phyloP scores from a whole-genome alignment of 2,888 invertebrate genomes.

The Dolichopus griseipennis region DNA sequence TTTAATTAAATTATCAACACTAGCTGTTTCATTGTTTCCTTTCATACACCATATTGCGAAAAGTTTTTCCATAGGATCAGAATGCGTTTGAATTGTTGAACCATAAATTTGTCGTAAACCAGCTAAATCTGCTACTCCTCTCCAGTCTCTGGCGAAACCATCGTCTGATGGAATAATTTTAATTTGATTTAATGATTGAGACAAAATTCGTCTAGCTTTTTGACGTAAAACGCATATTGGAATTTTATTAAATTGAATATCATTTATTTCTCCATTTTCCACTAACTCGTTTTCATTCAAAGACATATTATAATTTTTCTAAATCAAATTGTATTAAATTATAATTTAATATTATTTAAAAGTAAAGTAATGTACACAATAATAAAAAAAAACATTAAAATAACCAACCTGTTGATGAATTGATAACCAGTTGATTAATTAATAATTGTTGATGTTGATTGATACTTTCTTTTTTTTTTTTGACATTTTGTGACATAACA shows the following conservation, averaged over 20 bases:
- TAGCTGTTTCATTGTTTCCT: conserved; percentile 45
- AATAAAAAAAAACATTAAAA: too few relatives aligned
- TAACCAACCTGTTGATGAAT: too few relatives aligned
- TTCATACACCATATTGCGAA: conserved; percentile 49
- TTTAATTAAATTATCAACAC: conserved; percentile 51
- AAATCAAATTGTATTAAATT: too few relatives aligned
- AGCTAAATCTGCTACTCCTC: conserved; percentile 60
- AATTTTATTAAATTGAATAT: conserved; percentile 35
- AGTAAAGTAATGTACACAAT: too few relatives aligned
- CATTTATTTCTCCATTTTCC: neutral
- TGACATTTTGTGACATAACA: too few relatives aligned
- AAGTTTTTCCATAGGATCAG: conserved; percentile 54
- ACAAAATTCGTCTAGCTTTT: conserved; percentile 46
- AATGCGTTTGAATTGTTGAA: conserved; percentile 29
- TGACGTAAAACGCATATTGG: conserved; percentile 44
- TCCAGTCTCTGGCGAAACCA: conserved; percentile 62
- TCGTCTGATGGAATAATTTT: conserved; percentile 58
- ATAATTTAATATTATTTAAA: too few relatives aligned
- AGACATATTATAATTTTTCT: neutral
- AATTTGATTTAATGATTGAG: conserved; percentile 54
- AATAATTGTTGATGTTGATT: too few relatives aligned
- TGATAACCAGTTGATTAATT: too few relatives aligned
- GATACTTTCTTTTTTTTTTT: too few relatives aligned
- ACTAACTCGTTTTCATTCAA: neutral
- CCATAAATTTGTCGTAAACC: conserved; percentile 49